phyloP scores from a whole-genome alignment of 2,797 vertebrate species.

The Philypnodon macrostomus region DNA sequence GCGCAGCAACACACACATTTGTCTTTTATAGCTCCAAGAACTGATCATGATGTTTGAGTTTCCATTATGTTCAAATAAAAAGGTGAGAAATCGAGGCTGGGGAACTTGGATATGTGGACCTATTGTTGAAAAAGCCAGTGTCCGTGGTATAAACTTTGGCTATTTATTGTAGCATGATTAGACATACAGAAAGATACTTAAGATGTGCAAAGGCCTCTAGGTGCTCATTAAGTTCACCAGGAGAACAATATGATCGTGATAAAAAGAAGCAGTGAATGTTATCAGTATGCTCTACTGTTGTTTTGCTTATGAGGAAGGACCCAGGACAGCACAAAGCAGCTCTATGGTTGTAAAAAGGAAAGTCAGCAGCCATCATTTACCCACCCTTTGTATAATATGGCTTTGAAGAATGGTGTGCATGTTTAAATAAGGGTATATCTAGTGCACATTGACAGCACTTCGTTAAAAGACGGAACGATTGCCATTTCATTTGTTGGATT shows the following conservation, averaged over 20 bases:
- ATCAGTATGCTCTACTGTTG: constrained; percentile 47
- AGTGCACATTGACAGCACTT: constrained; percentile 57
- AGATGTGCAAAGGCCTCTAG: constrained; percentile 40
- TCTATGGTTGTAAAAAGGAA: constrained; percentile 50
- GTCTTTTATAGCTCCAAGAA: constrained; percentile 69
- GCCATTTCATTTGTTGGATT: constrained; percentile 66
- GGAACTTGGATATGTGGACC: constrained; percentile 41
- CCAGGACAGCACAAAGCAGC: constrained; percentile 48
- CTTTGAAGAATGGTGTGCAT: constrained; percentile 60
- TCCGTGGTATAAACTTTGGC: constrained; percentile 51
- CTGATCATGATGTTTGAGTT: constrained; percentile 79
- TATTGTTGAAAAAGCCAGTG: constrained; percentile 44
- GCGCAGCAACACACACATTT: constrained; percentile 69
- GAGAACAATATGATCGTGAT: constrained; percentile 54
- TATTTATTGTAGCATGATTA: constrained; percentile 43
- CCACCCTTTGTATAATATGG: constrained; percentile 54
- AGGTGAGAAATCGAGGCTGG: constrained; percentile 51
- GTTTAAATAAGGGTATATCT: constrained; percentile 58
- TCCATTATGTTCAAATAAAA: constrained; percentile 68
- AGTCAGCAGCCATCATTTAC: constrained; percentile 54
- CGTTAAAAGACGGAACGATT: constrained; percentile 73
- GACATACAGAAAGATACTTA: constrained; percentile 37
- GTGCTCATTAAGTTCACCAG: constrained; percentile 57
- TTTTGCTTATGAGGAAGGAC: constrained; percentile 48
- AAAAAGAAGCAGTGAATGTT: constrained; percentile 43